Evolutionary conservation across 1,140 invertebrate genomes (phyloP).

Genomic region (Protaetia brevitarsis): DNA sequence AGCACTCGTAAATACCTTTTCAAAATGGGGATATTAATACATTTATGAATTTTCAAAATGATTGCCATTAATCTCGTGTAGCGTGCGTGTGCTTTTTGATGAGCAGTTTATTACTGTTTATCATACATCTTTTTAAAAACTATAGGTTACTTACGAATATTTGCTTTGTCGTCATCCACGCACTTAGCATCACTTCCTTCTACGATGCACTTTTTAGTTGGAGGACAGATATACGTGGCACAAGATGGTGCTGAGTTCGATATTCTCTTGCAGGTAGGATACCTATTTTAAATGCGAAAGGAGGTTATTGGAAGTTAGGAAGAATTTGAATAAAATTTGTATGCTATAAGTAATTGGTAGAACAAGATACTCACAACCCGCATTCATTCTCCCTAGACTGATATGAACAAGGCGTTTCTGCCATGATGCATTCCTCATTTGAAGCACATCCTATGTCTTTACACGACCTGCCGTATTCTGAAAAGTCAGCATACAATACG

Average conservation of each 20-base stretch:
- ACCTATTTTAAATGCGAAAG: slow-evolving; percentile 26
- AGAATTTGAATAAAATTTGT: not conserved
- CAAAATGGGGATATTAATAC: too few species aligned
- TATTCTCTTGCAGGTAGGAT: slow-evolving; percentile 33
- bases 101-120: too few species aligned
- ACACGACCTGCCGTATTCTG: slow-evolving; percentile 73
- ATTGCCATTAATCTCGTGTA: too few species aligned
- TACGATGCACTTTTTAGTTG: slow-evolving; percentile 31
- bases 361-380: slow-evolving; percentile 41
- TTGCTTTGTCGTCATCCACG: slow-evolving; percentile 24
- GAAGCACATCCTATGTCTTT: slow-evolving; percentile 71
- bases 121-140: too few species aligned
- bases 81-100: too few species aligned
- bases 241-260: slow-evolving; percentile 26
- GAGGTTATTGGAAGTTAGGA: not conserved
- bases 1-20: too few species aligned
- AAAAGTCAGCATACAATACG: slow-evolving; percentile 41
- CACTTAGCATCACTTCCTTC: slow-evolving; percentile 34
- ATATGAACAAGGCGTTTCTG: slow-evolving; percentile 64
- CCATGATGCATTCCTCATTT: slow-evolving; percentile 68
- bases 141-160: slow-evolving; percentile 17
- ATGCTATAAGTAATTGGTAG: not conserved
- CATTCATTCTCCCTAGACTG: slow-evolving; percentile 49
- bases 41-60: too few species aligned
- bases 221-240: slow-evolving; percentile 31